Base-by-base conservation (phyloP, 2,113 vertebrate genomes). In the Monarcha castaneiventris region DNA sequence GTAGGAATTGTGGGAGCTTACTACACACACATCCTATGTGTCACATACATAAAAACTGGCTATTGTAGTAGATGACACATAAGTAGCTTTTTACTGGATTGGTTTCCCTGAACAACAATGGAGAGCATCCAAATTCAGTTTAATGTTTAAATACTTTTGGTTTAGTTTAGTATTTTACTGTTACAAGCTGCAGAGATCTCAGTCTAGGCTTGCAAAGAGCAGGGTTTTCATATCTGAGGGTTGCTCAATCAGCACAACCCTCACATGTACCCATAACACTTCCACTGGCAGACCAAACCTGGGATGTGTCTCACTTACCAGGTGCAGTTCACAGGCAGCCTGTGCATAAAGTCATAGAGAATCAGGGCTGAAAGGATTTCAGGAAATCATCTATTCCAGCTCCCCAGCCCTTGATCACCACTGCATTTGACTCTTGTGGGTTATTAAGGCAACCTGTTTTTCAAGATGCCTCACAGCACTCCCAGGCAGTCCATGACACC, bases 321-420 rank as follows among this genome's bases (percentile, higher is more conserved):
- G 46, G 7, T 1, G 19, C 37, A n/a, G 62, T n/a, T 48, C 73
- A 55, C 20, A 66, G 19, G 18, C 18, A 75, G 23, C 1, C 18
- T 78, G 37, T 71, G 51, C 64, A 62, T 54, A 69, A 90, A 56
- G 35, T 62, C 29, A 7, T 4, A 41, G 59, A 85, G 32, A 86
- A 64, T 9, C 8, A 66, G 59, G 37, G 55, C 23, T 84, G 51
- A 69, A 94, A 89, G 9, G 4, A 37, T 44, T 46, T 89, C 63
- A 81, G 59, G 16, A 66, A 62, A 84, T 37, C 0, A 0, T n/a
- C 54, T 77, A 58, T 80, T 74, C 20, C 41, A 83, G 10, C 9
- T n/a, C 14, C 6, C 5, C 10, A 69, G 32, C 20, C 32, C n/a
- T 54, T 56, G 19, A 79, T 69, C 13, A 61, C 41, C 0, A 0